Evolutionary conservation across 2,797 vertebrate genomes (phyloP).

Genomic region (Sebastes diaconus): DNA sequence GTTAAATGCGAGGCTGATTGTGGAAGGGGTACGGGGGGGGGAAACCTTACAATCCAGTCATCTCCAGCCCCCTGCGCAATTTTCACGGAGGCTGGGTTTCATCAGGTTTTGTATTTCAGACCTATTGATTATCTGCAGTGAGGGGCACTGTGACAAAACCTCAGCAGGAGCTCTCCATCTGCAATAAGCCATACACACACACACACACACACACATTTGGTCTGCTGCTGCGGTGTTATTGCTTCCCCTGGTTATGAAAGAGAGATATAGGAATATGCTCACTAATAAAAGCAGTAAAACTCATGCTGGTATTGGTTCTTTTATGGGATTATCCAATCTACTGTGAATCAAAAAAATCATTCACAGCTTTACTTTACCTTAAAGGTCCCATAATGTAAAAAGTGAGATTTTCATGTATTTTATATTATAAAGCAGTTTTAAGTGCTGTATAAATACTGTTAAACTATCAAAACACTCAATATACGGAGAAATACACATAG

Average conservation of each 20-base stretch:
- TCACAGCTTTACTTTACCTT: background rate
- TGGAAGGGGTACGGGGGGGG: background rate
- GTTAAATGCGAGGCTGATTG: background rate
- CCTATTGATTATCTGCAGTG: conserved; percentile 77
- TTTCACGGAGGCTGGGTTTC: conserved; percentile 70
- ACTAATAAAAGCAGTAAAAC: conserved; percentile 17
- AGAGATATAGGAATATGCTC: conserved; percentile 17
- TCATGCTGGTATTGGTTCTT: conserved; percentile 3
- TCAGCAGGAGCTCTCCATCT: conserved; percentile 71
- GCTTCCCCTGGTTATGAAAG: conserved; percentile 31
- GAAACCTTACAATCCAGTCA: conserved; percentile 31
- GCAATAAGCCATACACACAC: conserved; percentile 50
- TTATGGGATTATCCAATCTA: conserved; percentile 15
- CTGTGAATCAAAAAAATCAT: conserved; percentile 12
- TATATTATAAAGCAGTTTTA: too few relatives aligned
- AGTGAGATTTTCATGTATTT: too few relatives aligned
- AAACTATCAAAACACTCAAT: too few relatives aligned
- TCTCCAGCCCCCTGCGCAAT: conserved; percentile 54
- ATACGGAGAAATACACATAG: too few relatives aligned
- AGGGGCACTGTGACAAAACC: conserved; percentile 67
- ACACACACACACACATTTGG: background rate
- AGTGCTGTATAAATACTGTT: too few relatives aligned
- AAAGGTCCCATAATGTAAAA: too few relatives aligned
- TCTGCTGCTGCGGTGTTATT: conserved; percentile 21
- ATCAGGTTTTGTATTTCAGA: conserved; percentile 78